Evolutionary conservation across 2,888 invertebrate species (phyloP).

Genomic region (Mythimna vitellina): DNA sequence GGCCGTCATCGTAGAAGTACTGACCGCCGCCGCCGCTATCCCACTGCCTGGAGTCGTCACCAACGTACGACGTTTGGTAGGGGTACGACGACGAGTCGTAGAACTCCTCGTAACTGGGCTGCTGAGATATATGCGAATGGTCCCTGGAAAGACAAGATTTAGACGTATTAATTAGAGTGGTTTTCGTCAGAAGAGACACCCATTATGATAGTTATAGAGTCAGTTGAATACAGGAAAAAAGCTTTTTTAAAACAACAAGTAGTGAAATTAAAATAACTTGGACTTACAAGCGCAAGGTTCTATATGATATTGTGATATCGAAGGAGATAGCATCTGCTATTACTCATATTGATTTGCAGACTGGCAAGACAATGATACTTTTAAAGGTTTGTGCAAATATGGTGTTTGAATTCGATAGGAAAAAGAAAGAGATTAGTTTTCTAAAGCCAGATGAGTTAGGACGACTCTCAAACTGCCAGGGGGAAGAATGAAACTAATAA

Average conservation of each 20-base stretch:
- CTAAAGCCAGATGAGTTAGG: too few relatives aligned
- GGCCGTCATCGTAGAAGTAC: constrained; percentile 83
- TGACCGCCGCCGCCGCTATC: constrained; percentile 93
- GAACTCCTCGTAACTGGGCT: constrained; percentile 92
- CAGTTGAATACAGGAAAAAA: neutral
- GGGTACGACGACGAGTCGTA: constrained; percentile 92
- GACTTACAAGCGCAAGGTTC: neutral
- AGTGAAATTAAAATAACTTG: neutral
- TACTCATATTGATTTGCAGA: too few relatives aligned
- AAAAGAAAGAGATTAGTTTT: too few relatives aligned
- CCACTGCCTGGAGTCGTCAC: constrained; percentile 93
- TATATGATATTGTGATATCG: too few relatives aligned
- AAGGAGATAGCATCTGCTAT: too few relatives aligned
- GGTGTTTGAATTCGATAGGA: too few relatives aligned
- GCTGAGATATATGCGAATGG: constrained; percentile 87
- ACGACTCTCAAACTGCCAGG: too few relatives aligned
- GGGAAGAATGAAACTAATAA: too few relatives aligned
- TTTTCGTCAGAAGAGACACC: neutral
- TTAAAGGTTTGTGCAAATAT: too few relatives aligned
- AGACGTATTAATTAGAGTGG: neutral
- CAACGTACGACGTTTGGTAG: constrained; percentile 89
- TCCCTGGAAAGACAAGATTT: constrained; percentile 79
- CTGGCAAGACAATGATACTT: too few relatives aligned
- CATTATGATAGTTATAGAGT: neutral
- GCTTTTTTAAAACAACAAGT: neutral